Conservation (phyloP, 92 coral and sea anemone genomes). For the Parazoanthus darwini region DNA sequence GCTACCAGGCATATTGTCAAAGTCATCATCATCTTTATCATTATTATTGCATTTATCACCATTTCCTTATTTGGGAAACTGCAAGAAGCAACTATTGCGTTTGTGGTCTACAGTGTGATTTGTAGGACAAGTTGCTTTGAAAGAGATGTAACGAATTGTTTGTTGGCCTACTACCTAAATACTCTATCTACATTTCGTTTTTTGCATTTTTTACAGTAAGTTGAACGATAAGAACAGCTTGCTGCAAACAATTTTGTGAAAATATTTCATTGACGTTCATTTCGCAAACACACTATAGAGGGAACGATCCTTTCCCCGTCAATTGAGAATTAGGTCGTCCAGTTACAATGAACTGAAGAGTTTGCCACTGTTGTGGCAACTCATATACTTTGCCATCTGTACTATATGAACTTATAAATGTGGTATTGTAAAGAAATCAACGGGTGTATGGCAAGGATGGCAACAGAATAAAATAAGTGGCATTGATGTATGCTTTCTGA, state of each 20-base stretch:
- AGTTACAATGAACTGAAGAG: background rate
- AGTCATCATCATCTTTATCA: background rate
- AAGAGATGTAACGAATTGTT: no score
- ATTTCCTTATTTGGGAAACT: background rate
- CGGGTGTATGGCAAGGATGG: background rate
- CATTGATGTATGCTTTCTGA: background rate
- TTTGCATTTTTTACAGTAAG: background rate
- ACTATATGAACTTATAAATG: no score
- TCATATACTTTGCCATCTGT: background rate
- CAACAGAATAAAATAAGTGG: background rate
- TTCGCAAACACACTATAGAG: background rate
- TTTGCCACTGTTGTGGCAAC: background rate
- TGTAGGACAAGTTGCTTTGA: background rate
- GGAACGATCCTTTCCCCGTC: background rate
- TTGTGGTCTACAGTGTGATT: no score
- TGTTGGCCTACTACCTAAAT: no score
- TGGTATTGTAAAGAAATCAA: background rate
- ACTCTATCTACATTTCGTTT: background rate
- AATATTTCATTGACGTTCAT: background rate
- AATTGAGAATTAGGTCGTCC: background rate
- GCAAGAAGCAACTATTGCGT: background rate
- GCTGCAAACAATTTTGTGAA: background rate
- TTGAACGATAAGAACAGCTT: background rate
- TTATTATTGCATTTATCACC: background rate
- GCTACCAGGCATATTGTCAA: background rate